Conservation (phyloP, 1,140 invertebrate species). For the Halictus rubicundus region DNA sequence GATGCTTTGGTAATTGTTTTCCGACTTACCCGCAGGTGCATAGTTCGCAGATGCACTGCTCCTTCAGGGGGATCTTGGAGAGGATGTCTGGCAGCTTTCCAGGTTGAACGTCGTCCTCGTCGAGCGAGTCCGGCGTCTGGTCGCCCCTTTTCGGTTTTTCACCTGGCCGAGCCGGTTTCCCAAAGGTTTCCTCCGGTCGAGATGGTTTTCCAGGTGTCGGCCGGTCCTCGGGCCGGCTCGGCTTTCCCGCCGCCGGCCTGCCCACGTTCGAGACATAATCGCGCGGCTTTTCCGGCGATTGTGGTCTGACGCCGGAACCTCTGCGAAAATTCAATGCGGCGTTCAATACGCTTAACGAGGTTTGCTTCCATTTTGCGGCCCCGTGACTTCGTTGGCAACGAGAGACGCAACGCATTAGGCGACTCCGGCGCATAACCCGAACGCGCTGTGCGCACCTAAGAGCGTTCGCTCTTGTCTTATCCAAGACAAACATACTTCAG, state of each 20-base stretch:
- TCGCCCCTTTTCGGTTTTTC: constrained; percentile 67
- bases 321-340: constrained; percentile 44
- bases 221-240: constrained; percentile 22
- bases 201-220: not conserved
- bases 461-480: too few species aligned
- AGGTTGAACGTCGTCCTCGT: constrained; percentile 52
- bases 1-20: too few species aligned
- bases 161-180: constrained; percentile 55
- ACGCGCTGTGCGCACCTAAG: too few species aligned
- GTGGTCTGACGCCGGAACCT: constrained; percentile 58
- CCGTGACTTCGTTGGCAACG: too few species aligned
- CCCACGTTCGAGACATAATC: constrained; percentile 57
- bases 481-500: too few species aligned
- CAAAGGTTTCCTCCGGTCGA: constrained; percentile 28
- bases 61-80: constrained; percentile 81
- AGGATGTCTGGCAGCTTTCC: constrained; percentile 64
- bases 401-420: too few species aligned
- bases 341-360: not conserved
- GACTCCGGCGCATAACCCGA: too few species aligned
- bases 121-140: constrained; percentile 69
- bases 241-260: constrained; percentile 33
- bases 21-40: constrained; percentile 94
- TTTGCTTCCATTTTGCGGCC: not conserved
- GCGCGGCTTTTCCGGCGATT: constrained; percentile 68
- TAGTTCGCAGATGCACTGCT: constrained; percentile 93